Evolutionary conservation across 1,140 invertebrate species (phyloP).

Genomic region (Drosophila auraria): DNA sequence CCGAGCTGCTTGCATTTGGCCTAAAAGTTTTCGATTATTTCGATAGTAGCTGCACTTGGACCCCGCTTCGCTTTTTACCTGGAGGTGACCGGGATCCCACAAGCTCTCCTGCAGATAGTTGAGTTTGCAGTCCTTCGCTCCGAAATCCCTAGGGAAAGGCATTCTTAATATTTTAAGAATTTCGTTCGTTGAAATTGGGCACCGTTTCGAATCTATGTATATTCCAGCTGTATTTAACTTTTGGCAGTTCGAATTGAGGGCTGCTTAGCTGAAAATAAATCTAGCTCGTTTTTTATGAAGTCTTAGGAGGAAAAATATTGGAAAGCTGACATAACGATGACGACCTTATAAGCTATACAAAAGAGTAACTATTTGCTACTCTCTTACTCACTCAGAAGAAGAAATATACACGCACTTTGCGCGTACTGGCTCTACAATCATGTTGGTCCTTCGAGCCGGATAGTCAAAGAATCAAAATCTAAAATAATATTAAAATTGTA

Average conservation of each 20-base stretch:
- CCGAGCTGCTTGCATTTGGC: conserved; percentile 36
- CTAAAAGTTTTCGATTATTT: conserved; percentile 4
- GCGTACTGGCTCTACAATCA: no score
- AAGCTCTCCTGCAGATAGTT: conserved; percentile 1
- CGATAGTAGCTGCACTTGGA: background rate
- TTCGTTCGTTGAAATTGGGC: no score
- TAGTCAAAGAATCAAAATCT: no score
- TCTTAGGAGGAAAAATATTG: background rate
- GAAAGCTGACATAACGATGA: no score
- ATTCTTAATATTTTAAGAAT: conserved; percentile 1
- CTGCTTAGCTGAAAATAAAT: background rate
- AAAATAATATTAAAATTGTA: no score
- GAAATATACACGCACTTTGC: no score
- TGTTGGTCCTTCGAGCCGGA: no score
- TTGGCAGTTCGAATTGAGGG: background rate
- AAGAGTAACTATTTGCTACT: no score
- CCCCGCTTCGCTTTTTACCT: conserved; percentile 17
- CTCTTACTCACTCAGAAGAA: no score
- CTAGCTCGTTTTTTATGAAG: background rate
- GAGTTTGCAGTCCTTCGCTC: background rate
- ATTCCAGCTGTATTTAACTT: background rate
- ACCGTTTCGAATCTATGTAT: no score
- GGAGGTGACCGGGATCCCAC: conserved; percentile 38
- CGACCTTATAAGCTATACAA: no score
- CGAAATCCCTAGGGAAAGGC: background rate